Base-by-base conservation (phyloP, 1,140 invertebrate species). In the Dreissena polymorpha region DNA sequence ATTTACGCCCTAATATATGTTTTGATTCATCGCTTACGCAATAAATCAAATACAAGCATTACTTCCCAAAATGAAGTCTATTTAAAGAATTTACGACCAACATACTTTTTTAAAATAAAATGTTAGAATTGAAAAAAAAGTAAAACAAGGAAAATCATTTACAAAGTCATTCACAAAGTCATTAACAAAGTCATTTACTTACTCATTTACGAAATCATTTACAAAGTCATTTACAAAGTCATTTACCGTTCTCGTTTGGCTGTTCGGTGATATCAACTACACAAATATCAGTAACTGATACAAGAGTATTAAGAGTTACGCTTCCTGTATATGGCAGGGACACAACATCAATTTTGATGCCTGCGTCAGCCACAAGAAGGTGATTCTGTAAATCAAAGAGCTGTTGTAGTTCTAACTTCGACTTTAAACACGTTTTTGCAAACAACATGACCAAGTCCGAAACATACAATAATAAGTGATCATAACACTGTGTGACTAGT, bases 181-280 rank as follows among this genome's bases (percentile, higher is more conserved):
- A n/a, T n/a, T n/a, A n/a, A n/a, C n/a, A n/a, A n/a, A n/a, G n/a
- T n/a, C n/a, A n/a, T n/a, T n/a, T n/a, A n/a, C n/a, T n/a, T n/a
- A n/a, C n/a, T n/a, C n/a, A n/a, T n/a, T n/a, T n/a, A n/a, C n/a
- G n/a, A n/a, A n/a, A n/a, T n/a, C n/a, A n/a, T 13, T 25, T n/a
- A 60, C 16, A n/a, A n/a, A n/a, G n/a, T n/a, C n/a, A n/a, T n/a
- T n/a, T n/a, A n/a, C n/a, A 57, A 29, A 49, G n/a, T 0, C 1
- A 69, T 65, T 18, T 27, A 78, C 75, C 75, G 51, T 18, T 14
- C 53, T 51, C 8, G 2, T 68, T 27, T 53, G 75, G 49, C 16
- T 78, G 75, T 16, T 68, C 50, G 18, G 29, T 27, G 6, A 21
- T 63, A 55, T 78, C 75, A 39, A 78, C 21, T 1, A 78, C 49